Percentiles rank a stretch among this genome's conserved stretches.
These are phyloP conservation scores for Thymallus thymallus DNA, from an alignment of 2,113 vertebrate species.

Conservation along the genomic window DNA sequence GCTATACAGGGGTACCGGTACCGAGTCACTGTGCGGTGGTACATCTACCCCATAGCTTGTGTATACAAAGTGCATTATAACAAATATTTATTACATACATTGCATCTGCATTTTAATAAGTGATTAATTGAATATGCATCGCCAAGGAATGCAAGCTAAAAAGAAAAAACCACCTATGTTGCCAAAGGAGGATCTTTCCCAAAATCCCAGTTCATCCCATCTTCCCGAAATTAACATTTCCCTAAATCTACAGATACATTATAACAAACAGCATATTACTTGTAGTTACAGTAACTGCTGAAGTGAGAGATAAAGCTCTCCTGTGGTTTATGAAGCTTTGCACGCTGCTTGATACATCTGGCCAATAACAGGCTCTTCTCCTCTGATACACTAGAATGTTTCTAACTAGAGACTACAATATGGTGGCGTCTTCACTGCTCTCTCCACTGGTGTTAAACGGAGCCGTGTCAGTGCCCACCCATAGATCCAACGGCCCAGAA, in stretches of 20 bases:
- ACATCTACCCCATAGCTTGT: too few relatives aligned
- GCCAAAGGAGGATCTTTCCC: slow-evolving; percentile 26
- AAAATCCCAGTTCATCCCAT: slow-evolving; percentile 24
- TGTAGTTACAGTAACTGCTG: too few relatives aligned
- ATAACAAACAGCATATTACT: too few relatives aligned
- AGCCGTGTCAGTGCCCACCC: too few relatives aligned
- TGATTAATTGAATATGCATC: slow-evolving; percentile 20
- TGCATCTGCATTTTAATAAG: slow-evolving; percentile 30
- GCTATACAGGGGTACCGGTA: too few relatives aligned
- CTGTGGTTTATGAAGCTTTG: neutral
- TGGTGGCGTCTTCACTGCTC: too few relatives aligned
- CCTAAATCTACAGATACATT: too few relatives aligned
- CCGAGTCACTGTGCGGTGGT: too few relatives aligned
- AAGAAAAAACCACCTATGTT: slow-evolving; percentile 4
- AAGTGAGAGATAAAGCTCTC: neutral
- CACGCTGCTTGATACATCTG: slow-evolving; percentile 17
- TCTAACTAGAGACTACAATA: neutral
- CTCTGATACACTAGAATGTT: neutral
- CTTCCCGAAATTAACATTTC: slow-evolving; percentile 3
- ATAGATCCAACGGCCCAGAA: too few relatives aligned
- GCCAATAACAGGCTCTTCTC: slow-evolving; percentile 31
- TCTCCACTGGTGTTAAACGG: too few relatives aligned
- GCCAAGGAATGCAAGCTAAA: neutral
- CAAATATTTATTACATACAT: slow-evolving; percentile 21
- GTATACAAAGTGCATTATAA: slow-evolving; percentile 9